Base-by-base conservation (phyloP, 2,797 vertebrate species). In the Sebastes kiyomatsui region DNA sequence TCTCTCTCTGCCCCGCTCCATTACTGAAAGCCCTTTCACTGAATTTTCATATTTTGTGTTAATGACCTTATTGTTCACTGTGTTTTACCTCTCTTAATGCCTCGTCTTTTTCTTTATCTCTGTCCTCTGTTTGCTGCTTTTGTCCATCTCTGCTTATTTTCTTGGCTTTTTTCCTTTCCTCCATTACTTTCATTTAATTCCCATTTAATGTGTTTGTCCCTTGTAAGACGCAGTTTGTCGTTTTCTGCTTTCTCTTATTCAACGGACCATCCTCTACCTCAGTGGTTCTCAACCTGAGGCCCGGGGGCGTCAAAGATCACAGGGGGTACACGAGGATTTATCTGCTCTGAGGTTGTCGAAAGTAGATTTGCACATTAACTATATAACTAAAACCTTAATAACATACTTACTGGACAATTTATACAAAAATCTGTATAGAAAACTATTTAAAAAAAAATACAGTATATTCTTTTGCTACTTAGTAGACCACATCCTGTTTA, bases 291-390 rank as follows among this genome's bases (percentile, higher is more conserved):
- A 46, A 7, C 6, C 42, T 46, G 42, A 46, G 42, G 42, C 1
- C 16, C 0, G 0, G 16, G 16, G 6, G 1, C 0, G 7, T 0
- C 42, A 46, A 46, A 18, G 42, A 46, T 18, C 38, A 42, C 38
- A 42, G 38, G 38, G 38, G 0, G 35, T 38, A 0, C 0, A 0
- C 42, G 0, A 46, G 16, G 42, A 46, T 16, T 18, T 7, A 0
- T 18, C 0, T 46, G 42, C 42, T 46, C 42, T 46, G 16, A 46
- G 42, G 42, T 46, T 0, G 3, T 46, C 42, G 0, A 18, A 16
- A 46, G 0, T 1, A 46, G 6, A 46, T 46, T 0, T 46, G 42
- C 42, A 3, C 42, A 46, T 46, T 0, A 18, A 46, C 3, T 46
- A 1, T 46, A 18, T 46, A 46, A 46, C 16, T 46, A 18, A 46